Conservation (phyloP, 1,140 invertebrate genomes). For the Scaptodrosophila lebanonensis region DNA sequence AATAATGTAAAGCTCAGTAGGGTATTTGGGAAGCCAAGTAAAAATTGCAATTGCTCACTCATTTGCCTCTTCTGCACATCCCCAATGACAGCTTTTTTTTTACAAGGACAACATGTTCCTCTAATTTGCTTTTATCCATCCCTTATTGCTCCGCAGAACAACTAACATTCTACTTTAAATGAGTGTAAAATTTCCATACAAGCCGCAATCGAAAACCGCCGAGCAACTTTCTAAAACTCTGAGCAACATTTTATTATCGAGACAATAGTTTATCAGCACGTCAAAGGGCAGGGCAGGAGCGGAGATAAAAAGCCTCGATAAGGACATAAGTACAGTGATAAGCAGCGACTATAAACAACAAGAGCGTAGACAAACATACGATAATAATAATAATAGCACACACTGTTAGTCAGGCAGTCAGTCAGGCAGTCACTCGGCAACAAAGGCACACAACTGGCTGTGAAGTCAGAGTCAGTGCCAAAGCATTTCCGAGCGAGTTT, state of each 20-base stretch:
- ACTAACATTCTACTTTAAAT: too few relatives aligned
- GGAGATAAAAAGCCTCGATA: slow-evolving; percentile 60
- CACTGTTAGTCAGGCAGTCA: slow-evolving; percentile 6
- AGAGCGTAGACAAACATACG: slow-evolving; percentile 60
- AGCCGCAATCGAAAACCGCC: background rate
- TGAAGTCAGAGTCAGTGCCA: slow-evolving; percentile 37
- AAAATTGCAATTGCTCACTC: too few relatives aligned
- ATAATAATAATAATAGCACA: slow-evolving; percentile 71
- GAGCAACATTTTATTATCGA: slow-evolving; percentile 58
- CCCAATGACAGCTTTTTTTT: too few relatives aligned
- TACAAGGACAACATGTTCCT: too few relatives aligned
- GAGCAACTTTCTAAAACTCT: slow-evolving; percentile 34
- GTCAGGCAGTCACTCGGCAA: slow-evolving; percentile 38
- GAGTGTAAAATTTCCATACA: too few relatives aligned
- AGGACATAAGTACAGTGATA: slow-evolving; percentile 62
- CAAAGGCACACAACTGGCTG: slow-evolving; percentile 35
- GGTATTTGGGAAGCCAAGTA: too few relatives aligned
- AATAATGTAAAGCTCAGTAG: too few relatives aligned
- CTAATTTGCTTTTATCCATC: too few relatives aligned
- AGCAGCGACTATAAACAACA: slow-evolving; percentile 16
- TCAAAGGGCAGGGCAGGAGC: background rate
- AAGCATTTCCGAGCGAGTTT: slow-evolving; percentile 50
- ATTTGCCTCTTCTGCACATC: too few relatives aligned
- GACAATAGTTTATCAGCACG: slow-evolving; percentile 62
- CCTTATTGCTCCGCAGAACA: too few relatives aligned